Evolutionary conservation across 2,113 vertebrate species (phyloP).

Genomic region (Miniopterus natalensis): DNA sequence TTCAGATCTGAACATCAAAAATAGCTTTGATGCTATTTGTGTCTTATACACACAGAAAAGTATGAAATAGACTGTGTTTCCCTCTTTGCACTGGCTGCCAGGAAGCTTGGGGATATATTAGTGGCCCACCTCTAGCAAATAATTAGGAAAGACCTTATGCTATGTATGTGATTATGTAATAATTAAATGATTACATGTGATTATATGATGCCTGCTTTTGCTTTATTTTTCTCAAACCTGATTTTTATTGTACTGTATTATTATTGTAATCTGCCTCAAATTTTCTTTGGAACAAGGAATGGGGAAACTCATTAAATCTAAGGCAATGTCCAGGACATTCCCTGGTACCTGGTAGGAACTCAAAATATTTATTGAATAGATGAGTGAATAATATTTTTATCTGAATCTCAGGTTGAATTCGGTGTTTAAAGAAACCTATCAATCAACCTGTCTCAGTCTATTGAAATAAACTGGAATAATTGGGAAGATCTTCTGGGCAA

Average conservation of each 20-base stretch:
- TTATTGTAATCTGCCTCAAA: not conserved
- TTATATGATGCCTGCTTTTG: not conserved
- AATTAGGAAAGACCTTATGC: not conserved
- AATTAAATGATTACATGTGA: not conserved
- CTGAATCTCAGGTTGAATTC: conserved; percentile 26
- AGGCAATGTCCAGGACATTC: conserved; percentile 2
- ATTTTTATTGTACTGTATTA: conserved; percentile 21
- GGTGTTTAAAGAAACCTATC: conserved; percentile 3
- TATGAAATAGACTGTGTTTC: conserved; percentile 28
- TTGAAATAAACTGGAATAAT: not conserved
- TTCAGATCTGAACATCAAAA: conserved; percentile 60
- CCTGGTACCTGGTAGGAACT: not conserved
- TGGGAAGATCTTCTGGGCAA: not conserved
- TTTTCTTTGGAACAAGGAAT: conserved; percentile 42
- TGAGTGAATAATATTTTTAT: conserved; percentile 37
- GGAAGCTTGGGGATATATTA: conserved; percentile 34
- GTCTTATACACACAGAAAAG: conserved; percentile 45
- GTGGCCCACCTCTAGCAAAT: conserved; percentile 25
- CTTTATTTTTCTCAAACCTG: conserved; percentile 37
- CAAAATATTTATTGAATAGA: conserved; percentile 41
- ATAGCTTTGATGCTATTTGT: conserved; percentile 62
- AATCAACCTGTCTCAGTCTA: not conserved
- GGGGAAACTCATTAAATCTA: not conserved
- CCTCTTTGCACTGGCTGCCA: conserved; percentile 20
- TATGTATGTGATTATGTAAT: not conserved